Conservation (phyloP, 2,888 invertebrate species). For the Brachypalpus laphriformis region DNA sequence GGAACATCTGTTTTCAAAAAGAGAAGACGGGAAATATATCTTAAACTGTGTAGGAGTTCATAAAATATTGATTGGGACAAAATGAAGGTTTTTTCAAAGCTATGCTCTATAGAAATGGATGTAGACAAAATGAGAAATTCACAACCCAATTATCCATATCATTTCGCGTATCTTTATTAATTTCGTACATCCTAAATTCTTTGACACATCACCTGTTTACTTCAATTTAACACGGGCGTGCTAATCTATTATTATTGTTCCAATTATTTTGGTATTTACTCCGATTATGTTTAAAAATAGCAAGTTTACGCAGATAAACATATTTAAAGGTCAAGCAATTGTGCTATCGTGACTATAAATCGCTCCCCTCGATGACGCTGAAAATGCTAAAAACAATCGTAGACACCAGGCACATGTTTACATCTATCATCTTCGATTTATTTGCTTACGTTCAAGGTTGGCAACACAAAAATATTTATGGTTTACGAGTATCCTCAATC, state of each 20-base stretch:
- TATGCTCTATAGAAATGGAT: too few relatives aligned
- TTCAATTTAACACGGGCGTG: neutral
- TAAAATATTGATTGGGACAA: too few relatives aligned
- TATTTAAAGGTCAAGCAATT: neutral
- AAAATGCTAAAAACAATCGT: neutral
- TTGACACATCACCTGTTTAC: neutral
- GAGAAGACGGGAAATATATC: too few relatives aligned
- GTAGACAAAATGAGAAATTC: too few relatives aligned
- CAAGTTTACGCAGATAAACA: neutral
- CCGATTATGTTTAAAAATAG: constrained; percentile 6
- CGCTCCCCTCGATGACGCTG: neutral
- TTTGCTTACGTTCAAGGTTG: neutral
- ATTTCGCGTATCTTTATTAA: neutral
- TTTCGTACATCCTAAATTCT: neutral
- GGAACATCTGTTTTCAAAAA: too few relatives aligned
- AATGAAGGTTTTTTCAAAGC: too few relatives aligned
- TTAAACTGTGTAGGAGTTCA: too few relatives aligned
- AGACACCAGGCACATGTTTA: neutral
- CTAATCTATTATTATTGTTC: constrained; percentile 3
- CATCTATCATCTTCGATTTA: neutral
- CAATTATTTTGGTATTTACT: neutral
- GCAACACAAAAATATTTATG: neutral
- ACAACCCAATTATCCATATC: too few relatives aligned
- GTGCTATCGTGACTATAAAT: constrained; percentile 2
- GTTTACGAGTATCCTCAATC: neutral